Conservation (phyloP, 2,797 vertebrate species). For the Meriones psammophilus region DNA sequence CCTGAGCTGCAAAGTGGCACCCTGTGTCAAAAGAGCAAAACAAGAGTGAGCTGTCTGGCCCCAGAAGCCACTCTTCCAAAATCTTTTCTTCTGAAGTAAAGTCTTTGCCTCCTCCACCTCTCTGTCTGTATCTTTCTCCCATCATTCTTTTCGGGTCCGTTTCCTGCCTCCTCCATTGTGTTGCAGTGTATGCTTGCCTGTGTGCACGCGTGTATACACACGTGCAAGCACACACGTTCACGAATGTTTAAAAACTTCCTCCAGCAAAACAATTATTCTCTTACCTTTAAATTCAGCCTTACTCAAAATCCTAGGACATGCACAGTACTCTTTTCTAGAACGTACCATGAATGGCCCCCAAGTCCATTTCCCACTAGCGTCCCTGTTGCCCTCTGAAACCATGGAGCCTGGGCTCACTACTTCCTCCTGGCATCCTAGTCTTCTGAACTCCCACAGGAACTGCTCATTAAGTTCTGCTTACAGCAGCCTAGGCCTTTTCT, state of each 20-base stretch:
- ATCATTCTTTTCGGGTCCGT: not conserved
- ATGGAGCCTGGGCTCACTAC: not conserved
- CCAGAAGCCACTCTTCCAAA: not conserved
- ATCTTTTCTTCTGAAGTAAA: not conserved
- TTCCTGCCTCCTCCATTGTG: not conserved
- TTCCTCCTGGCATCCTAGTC: not conserved
- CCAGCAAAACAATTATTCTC: not conserved
- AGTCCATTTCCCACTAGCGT: not conserved
- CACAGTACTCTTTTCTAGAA: not conserved
- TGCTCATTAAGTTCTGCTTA: not conserved
- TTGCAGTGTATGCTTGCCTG: fast-evolving
- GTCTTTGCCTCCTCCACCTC: not conserved
- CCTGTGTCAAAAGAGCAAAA: not conserved
- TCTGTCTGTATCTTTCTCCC: not conserved
- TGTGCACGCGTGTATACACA: not conserved
- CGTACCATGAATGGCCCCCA: not conserved
- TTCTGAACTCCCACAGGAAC: not conserved
- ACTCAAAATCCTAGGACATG: not conserved
- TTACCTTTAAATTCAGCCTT: not conserved
- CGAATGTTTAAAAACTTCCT: not conserved
- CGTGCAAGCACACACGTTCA: not conserved
- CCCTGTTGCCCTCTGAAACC: not conserved
- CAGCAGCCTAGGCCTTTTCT: not conserved
- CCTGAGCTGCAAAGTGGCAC: not conserved
- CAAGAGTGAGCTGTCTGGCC: not conserved